Base-by-base conservation (phyloP, 2,797 vertebrate species). In the Coregonus ussuriensis region DNA sequence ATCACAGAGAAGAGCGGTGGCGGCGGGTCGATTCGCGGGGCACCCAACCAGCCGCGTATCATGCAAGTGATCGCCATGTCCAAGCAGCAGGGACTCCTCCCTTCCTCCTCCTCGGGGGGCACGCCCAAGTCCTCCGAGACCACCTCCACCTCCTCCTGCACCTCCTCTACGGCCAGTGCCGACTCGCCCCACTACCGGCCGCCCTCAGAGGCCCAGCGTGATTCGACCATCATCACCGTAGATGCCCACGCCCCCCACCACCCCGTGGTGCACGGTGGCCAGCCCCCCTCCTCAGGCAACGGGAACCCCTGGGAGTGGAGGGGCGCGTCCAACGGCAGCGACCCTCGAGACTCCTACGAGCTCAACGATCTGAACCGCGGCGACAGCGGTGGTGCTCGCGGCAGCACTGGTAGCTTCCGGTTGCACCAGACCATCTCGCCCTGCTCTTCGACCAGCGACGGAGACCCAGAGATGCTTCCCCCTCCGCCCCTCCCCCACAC, bases 41-140 rank as follows among this genome's bases (percentile, higher is more conserved):
- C 93, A 11, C 90, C 95, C 74, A 96, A 95, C 83, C 95, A 97
- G 0, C 97, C 97, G 0, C 94, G 97, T 7, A 93, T 98, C 21
- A 95, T 99, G 92, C 97, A 99, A 84, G 97, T 98, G 29, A 96
- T 98, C 0, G 96, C 97, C 75, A 95, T 98, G 96, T 97, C 97
- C 4, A 98, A 98, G 87, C 96, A 95, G 65, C 95, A 97, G 9
- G 93, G 96, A 13, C 90, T 96, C 0, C 90, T 94, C 1, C 91
- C 94, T 0, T 86, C 66, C 31, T 68, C 66, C 33, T 68, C 89
- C n/a, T 90, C 91, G 16, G 31, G 37, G 9, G 85, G 41, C 41
- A 47, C 41, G 41, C 41, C 41, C 9, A 47, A 47, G 41, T 47
- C 41, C 41, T 47, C 41, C 41, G 41, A 47, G 9, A 47, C 41